Conservation (phyloP, 2,113 vertebrate genomes). For the Brachypteracias leptosomus region DNA sequence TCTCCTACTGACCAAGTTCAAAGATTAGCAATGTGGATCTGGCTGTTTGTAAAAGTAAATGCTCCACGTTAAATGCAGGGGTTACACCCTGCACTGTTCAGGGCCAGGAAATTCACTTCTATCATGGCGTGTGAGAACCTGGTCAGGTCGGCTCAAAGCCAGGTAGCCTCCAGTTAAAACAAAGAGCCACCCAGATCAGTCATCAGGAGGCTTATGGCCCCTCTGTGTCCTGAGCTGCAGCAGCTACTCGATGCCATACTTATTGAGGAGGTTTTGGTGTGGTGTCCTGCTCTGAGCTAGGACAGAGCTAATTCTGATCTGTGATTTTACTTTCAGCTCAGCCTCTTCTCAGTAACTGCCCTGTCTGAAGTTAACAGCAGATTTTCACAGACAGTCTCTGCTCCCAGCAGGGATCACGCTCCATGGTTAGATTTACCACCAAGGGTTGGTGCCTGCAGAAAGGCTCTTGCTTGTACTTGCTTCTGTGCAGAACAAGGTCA, state of each 20-base stretch:
- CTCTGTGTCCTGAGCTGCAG: not conserved
- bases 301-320: not conserved
- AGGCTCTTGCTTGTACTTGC: too few relatives aligned
- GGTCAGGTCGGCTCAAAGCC: not conserved
- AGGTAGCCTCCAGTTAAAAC: not conserved
- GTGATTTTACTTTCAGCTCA: too few relatives aligned
- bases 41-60: not conserved
- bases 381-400: too few relatives aligned
- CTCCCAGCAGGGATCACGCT: too few relatives aligned
- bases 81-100: accelerated
- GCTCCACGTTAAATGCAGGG: not conserved
- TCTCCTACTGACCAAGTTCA: accelerated
- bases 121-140: accelerated
- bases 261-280: accelerated
- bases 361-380: too few relatives aligned
- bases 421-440: too few relatives aligned
- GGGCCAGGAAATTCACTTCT: not conserved
- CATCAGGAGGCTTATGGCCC: accelerated
- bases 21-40: accelerated
- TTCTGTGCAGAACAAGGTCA: too few relatives aligned
- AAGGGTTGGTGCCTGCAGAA: too few relatives aligned
- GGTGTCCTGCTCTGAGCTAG: not conserved
- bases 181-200: not conserved
- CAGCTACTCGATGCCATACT: accelerated
- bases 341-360: too few relatives aligned